phyloP scores from a whole-genome alignment of 1,140 invertebrate species.

The Rhopalosiphum padi region DNA sequence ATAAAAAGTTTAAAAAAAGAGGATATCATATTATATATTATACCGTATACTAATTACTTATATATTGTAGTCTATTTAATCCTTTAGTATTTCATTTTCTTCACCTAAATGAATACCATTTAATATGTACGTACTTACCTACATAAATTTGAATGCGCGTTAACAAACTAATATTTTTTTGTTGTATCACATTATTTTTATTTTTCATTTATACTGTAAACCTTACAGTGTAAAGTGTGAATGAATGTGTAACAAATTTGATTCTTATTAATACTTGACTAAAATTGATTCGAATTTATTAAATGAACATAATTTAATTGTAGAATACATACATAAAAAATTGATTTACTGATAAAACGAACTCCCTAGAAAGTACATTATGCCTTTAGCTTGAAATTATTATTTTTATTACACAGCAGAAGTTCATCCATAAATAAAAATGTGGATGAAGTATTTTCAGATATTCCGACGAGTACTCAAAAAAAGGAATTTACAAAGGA shows the following conservation, averaged over 20 bases:
- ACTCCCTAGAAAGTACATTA: background rate
- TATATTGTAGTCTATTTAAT: background rate
- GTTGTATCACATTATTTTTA: background rate
- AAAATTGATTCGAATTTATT: background rate
- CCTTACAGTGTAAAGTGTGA: too few relatives aligned
- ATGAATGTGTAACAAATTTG: background rate
- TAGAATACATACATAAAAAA: background rate
- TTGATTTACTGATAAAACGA: conserved; percentile 30
- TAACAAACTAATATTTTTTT: background rate
- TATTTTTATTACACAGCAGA: conserved; percentile 34
- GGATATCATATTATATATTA: background rate
- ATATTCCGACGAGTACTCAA: conserved; percentile 17
- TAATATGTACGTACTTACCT: background rate
- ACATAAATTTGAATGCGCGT: background rate
- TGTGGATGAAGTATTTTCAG: background rate
- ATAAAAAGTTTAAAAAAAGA: background rate
- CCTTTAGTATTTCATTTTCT: background rate
- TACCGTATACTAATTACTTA: background rate
- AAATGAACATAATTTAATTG: background rate
- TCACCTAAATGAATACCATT: background rate
- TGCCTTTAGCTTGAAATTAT: background rate
- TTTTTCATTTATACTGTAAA: background rate
- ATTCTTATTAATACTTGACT: background rate
- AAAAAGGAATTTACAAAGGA: background rate
- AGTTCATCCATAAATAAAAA: conserved; percentile 26